A percentile compares a stretch with the other conserved stretches of the same genome.
Conservation (phyloP, 2,113 vertebrate genomes). For the Catharus minimus region DNA sequence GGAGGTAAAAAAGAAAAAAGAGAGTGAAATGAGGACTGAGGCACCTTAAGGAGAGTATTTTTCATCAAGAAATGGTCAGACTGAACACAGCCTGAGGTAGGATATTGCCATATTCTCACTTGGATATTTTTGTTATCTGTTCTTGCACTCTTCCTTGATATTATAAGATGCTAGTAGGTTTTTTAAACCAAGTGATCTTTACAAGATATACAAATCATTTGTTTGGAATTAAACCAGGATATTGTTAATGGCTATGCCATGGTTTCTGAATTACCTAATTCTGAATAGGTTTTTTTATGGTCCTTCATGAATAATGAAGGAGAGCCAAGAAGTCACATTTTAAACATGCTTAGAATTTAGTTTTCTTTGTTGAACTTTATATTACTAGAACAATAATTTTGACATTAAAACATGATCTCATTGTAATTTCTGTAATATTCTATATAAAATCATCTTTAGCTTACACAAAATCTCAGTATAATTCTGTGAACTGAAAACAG, state of each 20-base stretch:
- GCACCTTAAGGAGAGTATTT: neutral
- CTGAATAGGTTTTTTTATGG: neutral
- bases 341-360: neutral
- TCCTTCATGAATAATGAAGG: neutral
- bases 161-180: neutral
- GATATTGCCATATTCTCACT: neutral
- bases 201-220: neutral
- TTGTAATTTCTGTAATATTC: neutral
- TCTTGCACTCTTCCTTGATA: neutral
- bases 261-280: neutral
- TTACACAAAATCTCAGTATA: neutral
- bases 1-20: neutral
- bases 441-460: neutral
- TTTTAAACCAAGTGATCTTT: neutral
- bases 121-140: neutral
- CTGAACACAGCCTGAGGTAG: constrained; percentile 81
- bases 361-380: neutral
- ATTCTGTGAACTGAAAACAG: neutral
- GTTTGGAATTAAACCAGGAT: neutral
- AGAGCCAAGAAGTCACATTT: neutral
- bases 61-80: constrained; percentile 73
- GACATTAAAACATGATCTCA: neutral
- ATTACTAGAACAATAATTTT: neutral
- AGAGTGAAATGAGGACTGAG: neutral
- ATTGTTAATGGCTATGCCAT: neutral